These are phyloP conservation scores for Hofmannophila pseudospretella DNA, from an alignment of 2,888 invertebrate species.

Conservation along the genomic window DNA sequence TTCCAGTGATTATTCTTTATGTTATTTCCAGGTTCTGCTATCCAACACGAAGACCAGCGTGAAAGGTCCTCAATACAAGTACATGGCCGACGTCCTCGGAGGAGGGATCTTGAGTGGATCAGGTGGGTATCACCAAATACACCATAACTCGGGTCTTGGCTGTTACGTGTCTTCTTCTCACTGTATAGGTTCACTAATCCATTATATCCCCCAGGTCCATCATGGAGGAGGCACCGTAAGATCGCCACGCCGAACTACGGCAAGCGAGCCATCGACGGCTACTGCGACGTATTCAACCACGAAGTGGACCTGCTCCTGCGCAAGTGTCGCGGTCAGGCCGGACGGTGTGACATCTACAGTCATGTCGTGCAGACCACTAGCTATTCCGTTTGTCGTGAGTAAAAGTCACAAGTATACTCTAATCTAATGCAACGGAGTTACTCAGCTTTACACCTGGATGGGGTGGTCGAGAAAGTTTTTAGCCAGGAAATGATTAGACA, in stretches of 20 bases:
- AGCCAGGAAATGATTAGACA: too few species aligned
- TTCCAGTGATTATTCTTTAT: too few species aligned
- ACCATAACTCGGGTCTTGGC: too few species aligned
- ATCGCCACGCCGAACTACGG: slow-evolving; percentile 55
- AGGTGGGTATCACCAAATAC: too few species aligned
- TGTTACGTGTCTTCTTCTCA: too few species aligned
- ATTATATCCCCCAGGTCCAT: slow-evolving; percentile 31
- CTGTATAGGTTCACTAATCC: neutral
- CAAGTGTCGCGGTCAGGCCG: slow-evolving; percentile 20
- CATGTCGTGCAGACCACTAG: slow-evolving; percentile 46
- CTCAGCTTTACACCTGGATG: too few species aligned
- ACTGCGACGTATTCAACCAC: slow-evolving; percentile 37
- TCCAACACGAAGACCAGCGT: slow-evolving; percentile 39
- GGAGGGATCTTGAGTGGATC: slow-evolving; percentile 60
- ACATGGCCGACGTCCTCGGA: slow-evolving; percentile 50
- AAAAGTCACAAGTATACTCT: too few species aligned
- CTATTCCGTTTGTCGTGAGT: slow-evolving; percentile 56
- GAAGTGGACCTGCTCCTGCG: slow-evolving; percentile 40
- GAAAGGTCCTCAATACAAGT: slow-evolving; percentile 62
- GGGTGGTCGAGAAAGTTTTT: too few species aligned
- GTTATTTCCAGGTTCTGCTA: slow-evolving; percentile 40
- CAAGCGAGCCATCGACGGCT: slow-evolving; percentile 45
- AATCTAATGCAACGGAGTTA: too few species aligned
- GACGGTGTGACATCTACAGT: slow-evolving; percentile 36
- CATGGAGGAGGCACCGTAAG: slow-evolving; percentile 60